Percentiles rank a stretch among this genome's conserved stretches.
phyloP scores from a whole-genome alignment of 2,888 invertebrate genomes.

The Amblyteles armatorius region DNA sequence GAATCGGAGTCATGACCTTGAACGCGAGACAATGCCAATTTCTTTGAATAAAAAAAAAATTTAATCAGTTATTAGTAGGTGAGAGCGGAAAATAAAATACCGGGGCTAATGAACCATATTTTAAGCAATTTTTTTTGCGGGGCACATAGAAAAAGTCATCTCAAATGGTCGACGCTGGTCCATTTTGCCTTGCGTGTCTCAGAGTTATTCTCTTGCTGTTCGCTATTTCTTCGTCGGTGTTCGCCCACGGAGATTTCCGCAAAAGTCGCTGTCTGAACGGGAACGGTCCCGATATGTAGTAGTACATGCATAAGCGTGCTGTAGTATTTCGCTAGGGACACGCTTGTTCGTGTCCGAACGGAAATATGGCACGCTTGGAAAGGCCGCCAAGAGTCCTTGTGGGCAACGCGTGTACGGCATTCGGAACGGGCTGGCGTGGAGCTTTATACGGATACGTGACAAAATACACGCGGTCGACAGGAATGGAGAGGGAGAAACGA shows the following conservation, averaged over 20 bases:
- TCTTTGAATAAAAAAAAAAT: too few species aligned
- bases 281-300: not conserved
- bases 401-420: constrained; percentile 24
- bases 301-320: not conserved
- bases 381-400: constrained; percentile 63
- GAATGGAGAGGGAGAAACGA: not conserved
- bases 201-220: not conserved
- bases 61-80: too few species aligned
- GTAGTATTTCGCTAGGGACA: constrained; percentile 14
- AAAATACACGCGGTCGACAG: not conserved
- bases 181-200: not conserved
- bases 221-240: not conserved
- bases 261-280: not conserved
- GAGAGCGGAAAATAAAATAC: too few species aligned
- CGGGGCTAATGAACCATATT: too few species aligned
- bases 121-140: too few species aligned
- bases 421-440: not conserved
- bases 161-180: not conserved
- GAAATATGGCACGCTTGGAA: constrained; percentile 61
- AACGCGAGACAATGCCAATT: too few species aligned
- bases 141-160: not conserved
- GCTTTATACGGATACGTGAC: constrained; percentile 15
- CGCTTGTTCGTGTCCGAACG: constrained; percentile 28
- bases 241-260: constrained; percentile 44
- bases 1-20: too few species aligned